A percentile compares a stretch with the other conserved stretches of the same genome.
Conservation (phyloP, 2,888 invertebrate species). For the Timandra comae region DNA sequence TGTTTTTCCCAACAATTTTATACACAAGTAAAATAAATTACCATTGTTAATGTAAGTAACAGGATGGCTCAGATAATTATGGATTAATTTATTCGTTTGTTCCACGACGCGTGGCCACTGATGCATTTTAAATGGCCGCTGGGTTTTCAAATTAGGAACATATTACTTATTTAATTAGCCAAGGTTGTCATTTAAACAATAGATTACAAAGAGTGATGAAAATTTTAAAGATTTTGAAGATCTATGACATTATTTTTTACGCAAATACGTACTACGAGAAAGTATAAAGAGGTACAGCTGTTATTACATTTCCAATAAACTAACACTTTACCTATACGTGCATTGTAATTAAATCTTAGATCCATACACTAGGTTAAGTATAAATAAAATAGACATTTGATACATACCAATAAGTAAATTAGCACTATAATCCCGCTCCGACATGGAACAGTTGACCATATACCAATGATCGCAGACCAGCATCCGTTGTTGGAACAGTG, state of each 20-base stretch:
- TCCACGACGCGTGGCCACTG: conserved; percentile 24
- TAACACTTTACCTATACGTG: no score
- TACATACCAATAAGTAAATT: conserved; percentile 83
- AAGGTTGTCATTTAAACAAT: conserved; percentile 10
- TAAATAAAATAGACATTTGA: no score
- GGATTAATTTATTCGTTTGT: conserved; percentile 11
- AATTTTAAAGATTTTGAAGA: no score
- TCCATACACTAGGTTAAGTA: no score
- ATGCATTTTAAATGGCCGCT: conserved; percentile 17
- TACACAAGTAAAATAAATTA: background rate
- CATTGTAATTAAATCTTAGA: no score
- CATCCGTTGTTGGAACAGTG: conserved; percentile 88
- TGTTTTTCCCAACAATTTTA: background rate
- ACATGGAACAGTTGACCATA: conserved; percentile 86
- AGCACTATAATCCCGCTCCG: conserved; percentile 81
- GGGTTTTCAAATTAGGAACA: conserved; percentile 2
- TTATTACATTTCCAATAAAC: no score
- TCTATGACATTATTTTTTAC: no score
- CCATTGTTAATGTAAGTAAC: background rate
- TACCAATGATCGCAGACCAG: conserved; percentile 89
- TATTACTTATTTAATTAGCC: conserved; percentile 1
- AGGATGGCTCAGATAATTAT: conserved; percentile 3
- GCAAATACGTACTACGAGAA: no score
- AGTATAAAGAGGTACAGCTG: no score
- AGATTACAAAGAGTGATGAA: no score